Base-by-base conservation (phyloP, 2,797 vertebrate species). In the Petrocephalus sullivani region DNA sequence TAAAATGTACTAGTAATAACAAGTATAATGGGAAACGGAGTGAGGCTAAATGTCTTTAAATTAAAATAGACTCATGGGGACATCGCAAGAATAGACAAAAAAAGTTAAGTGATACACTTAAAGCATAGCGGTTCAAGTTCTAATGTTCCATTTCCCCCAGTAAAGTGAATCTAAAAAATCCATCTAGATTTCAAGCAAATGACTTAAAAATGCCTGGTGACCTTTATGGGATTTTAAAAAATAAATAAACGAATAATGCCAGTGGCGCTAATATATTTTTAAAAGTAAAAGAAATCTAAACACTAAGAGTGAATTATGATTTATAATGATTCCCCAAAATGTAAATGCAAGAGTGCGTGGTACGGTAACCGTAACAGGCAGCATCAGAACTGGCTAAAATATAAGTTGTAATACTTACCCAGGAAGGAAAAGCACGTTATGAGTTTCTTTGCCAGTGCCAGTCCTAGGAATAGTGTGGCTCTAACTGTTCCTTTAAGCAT, bases 401-500 rank as follows among this genome's bases (percentile, higher is more conserved):
- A 46, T 33, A 46, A 78, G 71, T 78, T 10, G 2, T 51, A 53
- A 23, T 23, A 84, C 81, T 51, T 23, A 84, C 81, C 75, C 46
- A 54, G 10, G 81, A 23, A 54, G 46, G 12, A 23, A 2, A 84
- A 0, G n/a, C 46, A 54, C 10, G 19, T 28, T 57, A 53, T 57
- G 54, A 16, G 84, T 33, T 57, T 85, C 23, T 85, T 23, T 85
- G 51, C 57, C 53, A 58, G 14, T 7, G 84, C 57, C 46, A 33
- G 49, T 37, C 81, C 19, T n/a, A 54, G 46, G 51, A 84, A 84
- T 53, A 53, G 46, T 23, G 81, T n/a, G 49, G 67, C 28, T 41
- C 88, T 71, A 90, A 90, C 92, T 92, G 92, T 87, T 90, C 91
- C 91, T 93, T 92, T 91, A 92, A 91, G 89, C 87, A 93, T 92